Evolutionary conservation across 2,888 invertebrate species (phyloP).

Genomic region (Dryobota labecula): DNA sequence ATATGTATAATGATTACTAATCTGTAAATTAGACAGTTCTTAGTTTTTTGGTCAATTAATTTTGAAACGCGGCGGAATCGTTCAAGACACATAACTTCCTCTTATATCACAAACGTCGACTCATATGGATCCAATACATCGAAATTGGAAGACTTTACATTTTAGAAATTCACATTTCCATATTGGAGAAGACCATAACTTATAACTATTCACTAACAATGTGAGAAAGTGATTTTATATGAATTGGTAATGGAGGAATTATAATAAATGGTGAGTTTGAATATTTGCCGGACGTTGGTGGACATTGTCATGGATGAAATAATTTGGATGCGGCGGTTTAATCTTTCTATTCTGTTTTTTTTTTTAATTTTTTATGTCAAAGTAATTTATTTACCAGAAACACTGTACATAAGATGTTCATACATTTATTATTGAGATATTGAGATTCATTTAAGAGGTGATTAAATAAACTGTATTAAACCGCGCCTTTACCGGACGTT

Average conservation of each 20-base stretch:
- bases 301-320: not conserved
- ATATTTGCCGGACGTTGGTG: slow-evolving; percentile 33
- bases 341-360: not conserved
- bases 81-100: slow-evolving; percentile 7
- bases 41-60: not conserved
- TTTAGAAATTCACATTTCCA: slow-evolving; percentile 66
- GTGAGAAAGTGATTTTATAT: slow-evolving; percentile 70
- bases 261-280: slow-evolving; percentile 56
- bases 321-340: slow-evolving; percentile 36
- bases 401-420: not conserved
- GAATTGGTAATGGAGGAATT: slow-evolving; percentile 60
- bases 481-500: too few relatives aligned
- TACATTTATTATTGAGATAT: not conserved
- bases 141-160: slow-evolving; percentile 17
- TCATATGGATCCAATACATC: slow-evolving; percentile 12
- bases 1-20: not conserved
- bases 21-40: not conserved
- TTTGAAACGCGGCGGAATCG: not conserved
- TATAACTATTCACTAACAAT: slow-evolving; percentile 57
- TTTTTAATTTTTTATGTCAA: not conserved
- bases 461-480: not conserved
- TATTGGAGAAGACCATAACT: slow-evolving; percentile 51
- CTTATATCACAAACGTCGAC: not conserved
- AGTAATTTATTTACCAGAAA: not conserved
- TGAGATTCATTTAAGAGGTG: not conserved